A percentile compares a stretch with the other conserved stretches of the same genome.
Evolutionary conservation across 2,797 vertebrate genomes (phyloP).

Genomic region (Schizopygopsis pylzovi): DNA sequence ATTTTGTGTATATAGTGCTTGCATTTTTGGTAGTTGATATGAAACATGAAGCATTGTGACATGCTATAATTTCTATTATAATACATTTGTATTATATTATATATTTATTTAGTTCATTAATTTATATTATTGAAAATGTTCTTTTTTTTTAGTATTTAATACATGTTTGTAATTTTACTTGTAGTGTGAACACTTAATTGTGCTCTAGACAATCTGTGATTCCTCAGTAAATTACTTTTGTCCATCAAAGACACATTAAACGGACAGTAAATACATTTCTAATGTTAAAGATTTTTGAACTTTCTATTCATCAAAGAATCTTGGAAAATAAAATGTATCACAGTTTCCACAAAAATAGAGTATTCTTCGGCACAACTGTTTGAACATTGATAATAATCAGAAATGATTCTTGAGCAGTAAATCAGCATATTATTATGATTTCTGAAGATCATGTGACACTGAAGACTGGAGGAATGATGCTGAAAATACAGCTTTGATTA

Average conservation of each 20-base stretch:
- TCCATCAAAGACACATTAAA: background rate
- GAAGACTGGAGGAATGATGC: background rate
- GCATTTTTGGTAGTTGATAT: background rate
- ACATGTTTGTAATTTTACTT: too few relatives aligned
- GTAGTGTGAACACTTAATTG: background rate
- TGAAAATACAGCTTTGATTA: background rate
- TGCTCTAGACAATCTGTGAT: background rate
- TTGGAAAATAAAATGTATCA: background rate
- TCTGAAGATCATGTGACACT: background rate
- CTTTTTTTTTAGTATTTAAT: background rate
- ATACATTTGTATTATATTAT: background rate
- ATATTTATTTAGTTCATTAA: background rate
- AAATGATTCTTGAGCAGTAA: background rate
- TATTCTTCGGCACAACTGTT: too few relatives aligned
- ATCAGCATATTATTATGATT: background rate
- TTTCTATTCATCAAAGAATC: background rate
- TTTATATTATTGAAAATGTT: background rate
- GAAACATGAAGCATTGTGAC: background rate
- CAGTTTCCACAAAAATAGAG: too few relatives aligned
- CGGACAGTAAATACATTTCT: too few relatives aligned
- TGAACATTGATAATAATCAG: background rate
- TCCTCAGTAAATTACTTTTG: background rate
- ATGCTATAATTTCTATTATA: background rate
- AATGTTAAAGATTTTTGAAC: too few relatives aligned
- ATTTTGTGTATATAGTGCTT: background rate